Evolutionary conservation across 2,113 vertebrate genomes (phyloP).

Genomic region (Dendropsophus ebraccatus): DNA sequence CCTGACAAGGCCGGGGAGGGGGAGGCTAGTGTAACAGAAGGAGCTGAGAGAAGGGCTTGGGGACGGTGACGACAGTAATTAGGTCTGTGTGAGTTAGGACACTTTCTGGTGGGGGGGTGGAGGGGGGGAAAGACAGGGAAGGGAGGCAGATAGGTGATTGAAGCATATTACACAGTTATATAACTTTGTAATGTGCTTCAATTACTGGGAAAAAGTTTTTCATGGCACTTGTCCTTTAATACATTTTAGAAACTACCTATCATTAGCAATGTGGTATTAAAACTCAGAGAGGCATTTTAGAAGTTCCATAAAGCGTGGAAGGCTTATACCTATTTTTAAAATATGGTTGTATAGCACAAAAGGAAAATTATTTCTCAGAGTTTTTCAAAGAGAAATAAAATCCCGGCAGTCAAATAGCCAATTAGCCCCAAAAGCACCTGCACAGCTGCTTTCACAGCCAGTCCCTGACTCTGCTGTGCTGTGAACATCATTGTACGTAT

Average conservation of each 20-base stretch:
- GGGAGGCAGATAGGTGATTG: too few species aligned
- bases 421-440: constrained; percentile 42
- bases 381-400: constrained; percentile 9
- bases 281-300: not conserved
- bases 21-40: too few species aligned
- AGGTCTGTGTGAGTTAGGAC: too few species aligned
- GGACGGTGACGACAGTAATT: too few species aligned
- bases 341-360: not conserved
- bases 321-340: not conserved
- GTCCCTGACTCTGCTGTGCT: constrained; percentile 17
- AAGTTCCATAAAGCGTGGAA: not conserved
- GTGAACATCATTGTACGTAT: constrained; percentile 8
- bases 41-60: too few species aligned
- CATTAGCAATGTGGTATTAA: not conserved
- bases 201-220: too few species aligned
- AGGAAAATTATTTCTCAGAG: not conserved
- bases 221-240: too few species aligned
- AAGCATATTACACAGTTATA: too few species aligned
- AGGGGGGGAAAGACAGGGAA: too few species aligned
- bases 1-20: too few species aligned
- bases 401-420: constrained; percentile 40
- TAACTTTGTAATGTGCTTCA: too few species aligned
- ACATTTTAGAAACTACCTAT: not conserved
- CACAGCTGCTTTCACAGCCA: constrained; percentile 38
- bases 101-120: too few species aligned